Evolutionary conservation across 2,888 invertebrate species (phyloP).

Genomic region (Anthoptus insignis): DNA sequence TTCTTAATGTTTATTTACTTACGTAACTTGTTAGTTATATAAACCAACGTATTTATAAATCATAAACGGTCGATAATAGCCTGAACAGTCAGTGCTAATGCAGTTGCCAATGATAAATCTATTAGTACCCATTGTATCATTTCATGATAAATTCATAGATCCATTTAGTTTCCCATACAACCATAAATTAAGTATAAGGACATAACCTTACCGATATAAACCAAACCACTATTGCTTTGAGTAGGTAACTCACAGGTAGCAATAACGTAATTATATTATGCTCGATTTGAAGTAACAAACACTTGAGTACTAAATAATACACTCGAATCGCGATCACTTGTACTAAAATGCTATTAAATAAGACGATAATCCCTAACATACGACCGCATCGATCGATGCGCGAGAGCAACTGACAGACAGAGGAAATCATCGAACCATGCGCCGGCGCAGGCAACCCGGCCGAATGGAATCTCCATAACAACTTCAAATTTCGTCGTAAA

Average conservation of each 20-base stretch:
- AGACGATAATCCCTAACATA: slow-evolving; percentile 49
- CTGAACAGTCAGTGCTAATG: slow-evolving; percentile 52
- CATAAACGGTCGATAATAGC: slow-evolving; percentile 56
- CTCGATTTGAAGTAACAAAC: neutral
- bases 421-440: slow-evolving; percentile 70
- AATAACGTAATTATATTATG: slow-evolving; percentile 42
- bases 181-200: slow-evolving; percentile 18
- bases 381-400: slow-evolving; percentile 71
- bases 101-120: slow-evolving; percentile 53
- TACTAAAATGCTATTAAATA: slow-evolving; percentile 38
- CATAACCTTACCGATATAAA: slow-evolving; percentile 46
- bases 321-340: slow-evolving; percentile 48
- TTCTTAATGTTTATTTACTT: neutral
- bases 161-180: slow-evolving; percentile 27
- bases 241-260: slow-evolving; percentile 60
- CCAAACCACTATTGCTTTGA: slow-evolving; percentile 77
- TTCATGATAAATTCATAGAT: slow-evolving; percentile 3
- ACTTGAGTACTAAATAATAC: neutral
- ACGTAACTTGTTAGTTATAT: slow-evolving; percentile 44
- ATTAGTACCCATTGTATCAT: slow-evolving; percentile 53
- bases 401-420: slow-evolving; percentile 82
- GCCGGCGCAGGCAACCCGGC: slow-evolving; percentile 72
- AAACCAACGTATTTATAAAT: slow-evolving; percentile 56
- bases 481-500: slow-evolving; percentile 32
- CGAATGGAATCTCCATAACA: slow-evolving; percentile 53